Evolutionary conservation across 2,113 vertebrate genomes (phyloP).

Genomic region (Hippolais icterina): DNA sequence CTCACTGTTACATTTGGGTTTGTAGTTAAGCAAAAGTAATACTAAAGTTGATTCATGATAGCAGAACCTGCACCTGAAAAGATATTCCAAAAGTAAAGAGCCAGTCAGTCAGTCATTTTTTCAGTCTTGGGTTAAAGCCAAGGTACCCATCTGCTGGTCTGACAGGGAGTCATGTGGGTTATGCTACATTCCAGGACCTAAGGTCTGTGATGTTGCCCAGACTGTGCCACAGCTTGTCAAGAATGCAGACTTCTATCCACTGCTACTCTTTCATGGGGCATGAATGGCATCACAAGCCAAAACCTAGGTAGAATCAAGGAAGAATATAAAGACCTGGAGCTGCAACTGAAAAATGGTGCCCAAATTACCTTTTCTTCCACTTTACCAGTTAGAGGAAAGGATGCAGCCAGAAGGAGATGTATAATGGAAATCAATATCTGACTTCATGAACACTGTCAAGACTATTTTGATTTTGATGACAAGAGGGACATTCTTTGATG

Average conservation of each 20-base stretch:
- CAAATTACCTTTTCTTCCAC: neutral
- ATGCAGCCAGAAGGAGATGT: neutral
- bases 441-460: neutral
- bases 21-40: neutral
- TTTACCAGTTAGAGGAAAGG: neutral
- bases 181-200: neutral
- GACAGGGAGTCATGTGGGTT: neutral
- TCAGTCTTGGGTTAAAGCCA: neutral
- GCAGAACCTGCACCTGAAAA: neutral
- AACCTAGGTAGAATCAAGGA: neutral
- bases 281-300: neutral
- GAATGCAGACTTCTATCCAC: neutral
- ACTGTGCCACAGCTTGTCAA: neutral
- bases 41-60: neutral
- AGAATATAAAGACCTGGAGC: neutral
- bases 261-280: neutral
- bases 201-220: neutral
- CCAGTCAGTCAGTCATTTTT: neutral
- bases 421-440: neutral
- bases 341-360: neutral
- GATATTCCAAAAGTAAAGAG: neutral
- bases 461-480: neutral
- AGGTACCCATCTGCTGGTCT: neutral
- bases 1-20: neutral
- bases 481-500: neutral